Conservation (phyloP, 2,113 vertebrate genomes). For the Scatophagus argus region DNA sequence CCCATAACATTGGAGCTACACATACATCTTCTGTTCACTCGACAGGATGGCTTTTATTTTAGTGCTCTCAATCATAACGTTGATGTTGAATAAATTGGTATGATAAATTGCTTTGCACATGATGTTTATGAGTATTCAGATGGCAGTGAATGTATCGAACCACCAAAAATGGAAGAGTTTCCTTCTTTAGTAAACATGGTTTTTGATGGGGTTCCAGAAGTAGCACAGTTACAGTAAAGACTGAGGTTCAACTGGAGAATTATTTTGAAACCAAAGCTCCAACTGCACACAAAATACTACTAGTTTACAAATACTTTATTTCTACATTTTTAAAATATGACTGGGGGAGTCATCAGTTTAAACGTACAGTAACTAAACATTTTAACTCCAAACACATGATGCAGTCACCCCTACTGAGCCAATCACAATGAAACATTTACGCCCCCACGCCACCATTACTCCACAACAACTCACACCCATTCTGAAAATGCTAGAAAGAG, state of each 20-base stretch:
- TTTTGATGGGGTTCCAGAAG: constrained; percentile 24
- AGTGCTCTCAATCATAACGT: constrained; percentile 83
- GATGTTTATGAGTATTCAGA: constrained; percentile 82
- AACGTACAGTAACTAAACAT: constrained; percentile 7
- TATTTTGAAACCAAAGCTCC: constrained; percentile 7
- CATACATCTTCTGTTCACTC: constrained; percentile 86
- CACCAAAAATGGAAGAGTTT: constrained; percentile 37
- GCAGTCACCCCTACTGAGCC: background rate
- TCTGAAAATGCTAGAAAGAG: background rate
- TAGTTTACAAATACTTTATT: constrained; percentile 26
- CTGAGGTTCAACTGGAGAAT: background rate
- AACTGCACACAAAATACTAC: constrained; percentile 6
- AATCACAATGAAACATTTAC: background rate
- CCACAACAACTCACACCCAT: background rate
- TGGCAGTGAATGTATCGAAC: constrained; percentile 65
- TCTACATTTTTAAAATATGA: constrained; percentile 21
- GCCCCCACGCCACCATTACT: background rate
- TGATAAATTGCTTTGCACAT: constrained; percentile 84
- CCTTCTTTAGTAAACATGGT: constrained; percentile 45
- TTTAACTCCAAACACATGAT: constrained; percentile 17
- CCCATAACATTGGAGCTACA: constrained; percentile 87
- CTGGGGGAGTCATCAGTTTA: background rate
- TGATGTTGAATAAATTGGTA: constrained; percentile 83
- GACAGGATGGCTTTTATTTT: constrained; percentile 86
- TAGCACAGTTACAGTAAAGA: constrained; percentile 11